Evolutionary conservation across 2,797 vertebrate species (phyloP).

Genomic region (Alectoris magna): DNA sequence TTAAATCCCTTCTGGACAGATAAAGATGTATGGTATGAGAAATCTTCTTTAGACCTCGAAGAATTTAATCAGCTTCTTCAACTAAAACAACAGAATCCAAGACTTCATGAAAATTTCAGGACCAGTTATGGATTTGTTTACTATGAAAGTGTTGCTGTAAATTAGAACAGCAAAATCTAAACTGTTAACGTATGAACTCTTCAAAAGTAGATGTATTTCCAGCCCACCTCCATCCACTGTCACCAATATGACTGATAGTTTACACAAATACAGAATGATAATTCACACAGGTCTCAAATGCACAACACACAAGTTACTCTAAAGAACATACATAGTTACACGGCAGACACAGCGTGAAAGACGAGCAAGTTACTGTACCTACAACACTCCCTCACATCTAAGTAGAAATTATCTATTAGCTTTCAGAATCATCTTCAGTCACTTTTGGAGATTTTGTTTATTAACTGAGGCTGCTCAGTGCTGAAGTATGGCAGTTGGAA

Average conservation of each 20-base stretch:
- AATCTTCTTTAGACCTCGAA: conserved; percentile 12
- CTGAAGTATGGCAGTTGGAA: background rate
- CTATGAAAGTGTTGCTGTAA: background rate
- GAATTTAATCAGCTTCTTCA: conserved; percentile 20
- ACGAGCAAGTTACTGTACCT: background rate
- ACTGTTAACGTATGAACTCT: rapidly evolving
- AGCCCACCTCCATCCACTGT: background rate
- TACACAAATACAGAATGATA: rapidly evolving
- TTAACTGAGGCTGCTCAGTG: background rate
- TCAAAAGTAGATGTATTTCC: background rate
- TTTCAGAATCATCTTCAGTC: background rate
- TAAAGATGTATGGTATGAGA: conserved; percentile 48
- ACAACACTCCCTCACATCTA: background rate
- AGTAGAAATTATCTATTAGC: background rate
- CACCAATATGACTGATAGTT: rapidly evolving
- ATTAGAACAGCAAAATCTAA: background rate
- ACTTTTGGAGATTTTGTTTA: background rate
- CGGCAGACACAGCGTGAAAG: background rate
- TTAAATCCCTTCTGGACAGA: conserved; percentile 27
- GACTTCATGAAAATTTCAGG: background rate
- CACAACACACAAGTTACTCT: rapidly evolving
- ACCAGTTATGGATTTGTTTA: background rate
- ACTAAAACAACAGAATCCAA: background rate
- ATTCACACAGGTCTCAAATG: background rate
- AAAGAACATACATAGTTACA: background rate